Evolutionary conservation across 2,113 vertebrate genomes (phyloP).

Genomic region (Hydrochoerus hydrochaeris): DNA sequence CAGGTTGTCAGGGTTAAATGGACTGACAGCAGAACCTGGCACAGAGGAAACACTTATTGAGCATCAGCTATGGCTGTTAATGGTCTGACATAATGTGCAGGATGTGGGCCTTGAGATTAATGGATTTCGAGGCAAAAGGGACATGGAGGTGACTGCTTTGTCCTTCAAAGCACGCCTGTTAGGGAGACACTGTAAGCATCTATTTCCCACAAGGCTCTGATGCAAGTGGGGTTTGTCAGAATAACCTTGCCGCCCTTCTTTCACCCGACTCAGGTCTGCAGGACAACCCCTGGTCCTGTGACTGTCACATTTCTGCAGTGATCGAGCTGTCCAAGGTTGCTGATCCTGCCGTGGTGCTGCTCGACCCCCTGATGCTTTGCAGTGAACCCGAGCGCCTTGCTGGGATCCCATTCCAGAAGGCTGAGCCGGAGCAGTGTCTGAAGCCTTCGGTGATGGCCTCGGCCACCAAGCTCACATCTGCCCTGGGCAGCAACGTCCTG

Average conservation of each 20-base stretch:
- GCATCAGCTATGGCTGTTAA: neutral
- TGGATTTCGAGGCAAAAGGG: neutral
- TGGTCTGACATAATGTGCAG: neutral
- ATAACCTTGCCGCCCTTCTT: neutral
- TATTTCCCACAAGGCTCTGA: neutral
- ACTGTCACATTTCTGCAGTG: conserved; percentile 96
- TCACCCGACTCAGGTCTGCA: conserved; percentile 90
- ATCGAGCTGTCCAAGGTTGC: conserved; percentile 94
- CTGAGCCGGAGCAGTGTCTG: conserved; percentile 93
- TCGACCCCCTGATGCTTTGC: conserved; percentile 92
- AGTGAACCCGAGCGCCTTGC: conserved; percentile 92
- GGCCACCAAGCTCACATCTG: conserved; percentile 95
- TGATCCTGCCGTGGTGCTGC: conserved; percentile 88
- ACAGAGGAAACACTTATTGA: neutral
- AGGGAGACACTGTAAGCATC: neutral
- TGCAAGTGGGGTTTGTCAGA: neutral
- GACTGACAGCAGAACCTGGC: neutral
- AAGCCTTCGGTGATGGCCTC: conserved; percentile 96
- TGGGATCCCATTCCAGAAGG: conserved; percentile 93
- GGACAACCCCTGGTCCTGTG: conserved; percentile 98
- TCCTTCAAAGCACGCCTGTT: neutral
- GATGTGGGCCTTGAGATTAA: neutral
- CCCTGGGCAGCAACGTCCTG: conserved; percentile 94
- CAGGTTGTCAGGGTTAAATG: neutral
- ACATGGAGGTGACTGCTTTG: neutral